Evolutionary conservation across 2,797 vertebrate species (phyloP).

Genomic region (Staurois parvus): DNA sequence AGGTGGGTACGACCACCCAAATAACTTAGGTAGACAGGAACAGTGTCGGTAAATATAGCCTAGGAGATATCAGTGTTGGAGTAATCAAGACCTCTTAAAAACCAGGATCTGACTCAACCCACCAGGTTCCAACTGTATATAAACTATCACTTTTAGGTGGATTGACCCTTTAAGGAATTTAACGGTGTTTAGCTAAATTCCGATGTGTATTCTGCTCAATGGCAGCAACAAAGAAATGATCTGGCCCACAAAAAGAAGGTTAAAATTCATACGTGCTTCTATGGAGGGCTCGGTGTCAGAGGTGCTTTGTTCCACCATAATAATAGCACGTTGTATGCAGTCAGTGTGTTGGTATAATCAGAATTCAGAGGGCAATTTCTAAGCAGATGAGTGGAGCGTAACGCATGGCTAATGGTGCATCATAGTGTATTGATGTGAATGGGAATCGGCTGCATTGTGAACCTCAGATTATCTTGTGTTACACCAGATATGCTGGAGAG

Average conservation of each 20-base stretch:
- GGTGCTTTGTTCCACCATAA: conserved; percentile 16
- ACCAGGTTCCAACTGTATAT: too few species aligned
- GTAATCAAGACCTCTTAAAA: too few species aligned
- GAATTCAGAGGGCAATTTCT: conserved; percentile 16
- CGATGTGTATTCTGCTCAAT: neutral
- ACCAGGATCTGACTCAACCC: too few species aligned
- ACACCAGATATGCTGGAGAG: neutral
- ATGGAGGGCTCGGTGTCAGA: neutral
- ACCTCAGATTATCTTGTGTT: conserved; percentile 15
- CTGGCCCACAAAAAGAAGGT: neutral
- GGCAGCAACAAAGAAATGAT: neutral
- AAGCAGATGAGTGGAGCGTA: conserved; percentile 19
- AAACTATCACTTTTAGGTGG: too few species aligned
- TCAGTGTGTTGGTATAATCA: conserved; percentile 2
- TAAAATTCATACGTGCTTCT: neutral
- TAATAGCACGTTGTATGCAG: conserved; percentile 7
- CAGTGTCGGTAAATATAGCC: too few species aligned
- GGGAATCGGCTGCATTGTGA: conserved; percentile 25
- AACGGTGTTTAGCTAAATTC: neutral
- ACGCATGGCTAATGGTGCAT: conserved; percentile 35
- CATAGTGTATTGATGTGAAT: conserved; percentile 21
- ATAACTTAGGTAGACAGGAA: too few species aligned
- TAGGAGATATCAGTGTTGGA: too few species aligned
- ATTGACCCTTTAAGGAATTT: neutral
- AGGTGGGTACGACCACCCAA: too few species aligned